Conservation (phyloP, 2,113 vertebrate genomes). For the Pseudolaguvia tuberculata region DNA sequence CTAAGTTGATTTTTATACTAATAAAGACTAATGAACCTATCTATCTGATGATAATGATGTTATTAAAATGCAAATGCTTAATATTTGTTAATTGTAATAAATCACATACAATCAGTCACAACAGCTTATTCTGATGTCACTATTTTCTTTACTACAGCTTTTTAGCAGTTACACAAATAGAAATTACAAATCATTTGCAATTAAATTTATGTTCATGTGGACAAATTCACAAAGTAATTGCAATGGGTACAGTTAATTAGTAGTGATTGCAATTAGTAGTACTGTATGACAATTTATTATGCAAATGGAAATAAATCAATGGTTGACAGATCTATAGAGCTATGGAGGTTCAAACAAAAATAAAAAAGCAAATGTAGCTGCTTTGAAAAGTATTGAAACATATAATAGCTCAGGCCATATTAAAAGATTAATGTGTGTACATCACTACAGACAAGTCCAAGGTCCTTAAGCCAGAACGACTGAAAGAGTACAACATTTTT, state of each 20-base stretch:
- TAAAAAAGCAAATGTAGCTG: background rate
- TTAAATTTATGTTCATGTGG: constrained; percentile 31
- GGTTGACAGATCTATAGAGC: too few relatives aligned
- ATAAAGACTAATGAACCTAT: constrained; percentile 96
- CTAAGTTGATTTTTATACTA: constrained; percentile 74
- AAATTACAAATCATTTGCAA: constrained; percentile 13
- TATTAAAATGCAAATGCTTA: constrained; percentile 98
- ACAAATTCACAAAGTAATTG: background rate
- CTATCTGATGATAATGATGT: constrained; percentile 86
- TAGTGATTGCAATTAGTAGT: background rate
- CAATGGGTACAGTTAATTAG: constrained; percentile 1
- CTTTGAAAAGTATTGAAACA: background rate
- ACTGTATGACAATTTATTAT: background rate
- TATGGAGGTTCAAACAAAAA: too few relatives aligned
- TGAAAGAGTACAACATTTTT: constrained; percentile 7
- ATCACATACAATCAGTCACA: constrained; percentile 84
- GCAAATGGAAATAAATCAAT: too few relatives aligned
- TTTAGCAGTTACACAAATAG: constrained; percentile 9
- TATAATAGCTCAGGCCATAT: background rate
- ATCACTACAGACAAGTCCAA: constrained; percentile 1
- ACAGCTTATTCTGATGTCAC: constrained; percentile 58
- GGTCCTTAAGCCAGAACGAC: constrained; percentile 3
- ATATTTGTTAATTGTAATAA: constrained; percentile 86
- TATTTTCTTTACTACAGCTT: constrained; percentile 49
- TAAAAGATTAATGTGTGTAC: background rate